phyloP scores from a whole-genome alignment of 2,888 invertebrate genomes.

The Blomia tropicalis region DNA sequence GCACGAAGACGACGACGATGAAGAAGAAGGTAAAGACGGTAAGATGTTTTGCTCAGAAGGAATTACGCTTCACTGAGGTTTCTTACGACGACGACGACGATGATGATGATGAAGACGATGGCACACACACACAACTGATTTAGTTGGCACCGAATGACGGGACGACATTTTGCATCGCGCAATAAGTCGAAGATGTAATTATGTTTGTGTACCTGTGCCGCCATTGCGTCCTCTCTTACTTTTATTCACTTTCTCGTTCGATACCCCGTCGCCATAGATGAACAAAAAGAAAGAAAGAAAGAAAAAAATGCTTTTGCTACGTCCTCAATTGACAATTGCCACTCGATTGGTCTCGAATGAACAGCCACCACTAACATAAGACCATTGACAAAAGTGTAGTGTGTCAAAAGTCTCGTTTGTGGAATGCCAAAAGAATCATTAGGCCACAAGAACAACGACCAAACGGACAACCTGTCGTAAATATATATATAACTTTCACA shows the following conservation, averaged over 20 bases:
- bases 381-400: not conserved
- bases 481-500: not conserved
- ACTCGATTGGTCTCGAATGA: slow-evolving; percentile 10
- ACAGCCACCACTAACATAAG: not conserved
- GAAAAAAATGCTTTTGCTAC: too few relatives aligned
- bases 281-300: too few relatives aligned
- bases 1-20: not conserved
- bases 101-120: too few relatives aligned
- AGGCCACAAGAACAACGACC: not conserved
- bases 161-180: slow-evolving; percentile 5
- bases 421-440: not conserved
- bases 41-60: slow-evolving; percentile 13
- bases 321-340: slow-evolving; percentile 1
- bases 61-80: slow-evolving; percentile 11
- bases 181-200: slow-evolving; percentile 12
- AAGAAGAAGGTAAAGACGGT: not conserved
- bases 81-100: too few relatives aligned
- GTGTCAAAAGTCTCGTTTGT: not conserved
- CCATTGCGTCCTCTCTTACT: not conserved
- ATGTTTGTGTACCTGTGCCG: not conserved
- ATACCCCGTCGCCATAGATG: too few relatives aligned
- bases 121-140: not conserved
- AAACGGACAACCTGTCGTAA: not conserved
- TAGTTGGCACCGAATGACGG: not conserved
- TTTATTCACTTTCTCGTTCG: not conserved